Base-by-base conservation (phyloP, 1,140 invertebrate genomes). In the Calosoma granatense region DNA sequence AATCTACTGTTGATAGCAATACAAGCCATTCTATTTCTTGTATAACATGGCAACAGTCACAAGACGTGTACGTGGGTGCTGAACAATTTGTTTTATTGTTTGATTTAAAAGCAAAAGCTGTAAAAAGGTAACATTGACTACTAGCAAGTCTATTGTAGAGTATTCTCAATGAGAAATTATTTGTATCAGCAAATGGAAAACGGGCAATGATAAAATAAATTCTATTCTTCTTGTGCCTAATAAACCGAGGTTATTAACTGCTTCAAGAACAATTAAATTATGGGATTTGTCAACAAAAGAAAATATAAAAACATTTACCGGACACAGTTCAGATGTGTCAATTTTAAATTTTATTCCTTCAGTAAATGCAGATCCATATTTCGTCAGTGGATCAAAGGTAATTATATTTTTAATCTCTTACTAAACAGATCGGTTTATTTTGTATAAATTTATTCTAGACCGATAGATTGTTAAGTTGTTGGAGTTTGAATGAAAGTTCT, bases 171-270 rank as follows among this genome's bases (percentile, higher is more conserved):
- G 4, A 41, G 41, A 54, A 17, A 19, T 47, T 12, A 59, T 54
- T 60, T 59, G 60, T 68, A 67, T 58, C 60, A 73, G 72, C 51
- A 68, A 72, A 56, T 87, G 84, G 84, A 82, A 82, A 69, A 77
- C 76, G 30, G 83, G 81, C 1, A 83, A 80, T 57, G 77, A 78
- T 19, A 82, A 77, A 68, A 75, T 88, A 0, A 80, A 81, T 60
- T 81, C 83, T 20, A 78, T 89, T 22, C 76, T 80, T 58, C 76
- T 82, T 60, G 69, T 87, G 52, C 74, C 79, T 22, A 78, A 82
- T 43, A 81, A 77, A 19, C 76, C 77, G n/a, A 74, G 73, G 22
- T 56, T 89, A 12, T 65, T 87, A 2, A 79, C 83, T n/a, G 85
- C 82, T 6, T 77, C 81, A 20, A 78, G 79, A 59, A 72, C 73